Base-by-base conservation (phyloP, 2,113 vertebrate genomes). In the Cyanocitta stelleri region DNA sequence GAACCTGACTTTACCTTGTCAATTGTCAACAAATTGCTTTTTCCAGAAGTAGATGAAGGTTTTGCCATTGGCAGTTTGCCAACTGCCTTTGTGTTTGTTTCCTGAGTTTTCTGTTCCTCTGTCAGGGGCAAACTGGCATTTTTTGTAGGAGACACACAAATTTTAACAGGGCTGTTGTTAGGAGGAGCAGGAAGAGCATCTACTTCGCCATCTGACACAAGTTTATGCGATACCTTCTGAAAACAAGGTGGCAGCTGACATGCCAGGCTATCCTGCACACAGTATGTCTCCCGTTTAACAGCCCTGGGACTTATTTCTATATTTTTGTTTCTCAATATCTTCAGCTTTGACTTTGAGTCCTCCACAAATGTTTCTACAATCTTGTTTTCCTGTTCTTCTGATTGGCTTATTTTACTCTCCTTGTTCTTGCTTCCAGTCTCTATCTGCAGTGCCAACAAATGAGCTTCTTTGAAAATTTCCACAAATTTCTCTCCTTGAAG, bases 391-490 rank as follows among this genome's bases (percentile, higher is more conserved):
- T 10, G 6, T 49, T 84, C 69, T 52, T 71, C 54, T 3, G 81
- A 26, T 71, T 67, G 15, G 21, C 37, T 14, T 15, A 39, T 32
- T 39, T 55, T 33, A 48, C 78, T 80, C 7, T 54, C 87, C 62
- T 95, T n/a, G 41, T 68, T 69, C 59, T 75, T 94, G 85, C 39
- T 63, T 32, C 19, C 94, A 83, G 84, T 96, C 87, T 98, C 97
- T 46, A 99, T 97, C 80, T 98, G 98, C 21, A 97, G 78, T 23
- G 98, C 99, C 56, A 99, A 49, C 52, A 97, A 91, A 79, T 92
- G 98, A 29, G 99, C 99, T 97, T 99, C 99, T 95, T 98, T 98
- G 81, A 97, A 98, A 54, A 99, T 98, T 59, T 98, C 98, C 27
- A 98, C 98, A 82, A 99, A 98, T 85, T 98, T 98, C 21, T 98